A percentile compares a stretch with the other conserved stretches of the same genome.
Evolutionary conservation across 2,113 vertebrate genomes (phyloP).

Genomic region (Fregata magnificens): DNA sequence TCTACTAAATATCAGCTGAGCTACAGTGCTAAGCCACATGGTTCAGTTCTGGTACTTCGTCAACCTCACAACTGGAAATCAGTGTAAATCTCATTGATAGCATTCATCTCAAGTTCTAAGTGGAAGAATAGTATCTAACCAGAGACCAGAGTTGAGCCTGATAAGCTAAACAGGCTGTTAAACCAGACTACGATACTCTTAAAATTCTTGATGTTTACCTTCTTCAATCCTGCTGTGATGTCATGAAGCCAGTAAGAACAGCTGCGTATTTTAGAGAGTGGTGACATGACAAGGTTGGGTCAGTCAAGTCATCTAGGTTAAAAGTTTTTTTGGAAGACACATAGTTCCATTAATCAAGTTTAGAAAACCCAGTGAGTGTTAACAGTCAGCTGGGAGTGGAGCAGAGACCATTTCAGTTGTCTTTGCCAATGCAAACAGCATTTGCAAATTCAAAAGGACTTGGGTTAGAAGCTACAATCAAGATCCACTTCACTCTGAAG

Average conservation of each 20-base stretch:
- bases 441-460: neutral
- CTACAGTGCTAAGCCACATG: neutral
- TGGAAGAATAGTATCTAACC: neutral
- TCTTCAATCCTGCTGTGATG: neutral
- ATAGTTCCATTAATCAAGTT: neutral
- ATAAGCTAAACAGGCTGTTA: neutral
- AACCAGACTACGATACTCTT: neutral
- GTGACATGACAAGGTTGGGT: neutral
- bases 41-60: neutral
- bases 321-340: neutral
- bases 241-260: neutral
- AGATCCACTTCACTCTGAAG: neutral
- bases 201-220: neutral
- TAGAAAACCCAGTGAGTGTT: neutral
- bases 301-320: neutral
- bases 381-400: neutral
- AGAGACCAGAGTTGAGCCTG: neutral
- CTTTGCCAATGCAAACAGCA: neutral
- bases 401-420: neutral
- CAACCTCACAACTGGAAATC: conserved; percentile 1
- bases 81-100: neutral
- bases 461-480: neutral
- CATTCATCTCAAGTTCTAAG: neutral
- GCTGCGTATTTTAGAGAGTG: neutral
- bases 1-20: neutral